Evolutionary conservation across 2,797 vertebrate genomes (phyloP).

Genomic region (Poecile montanus): DNA sequence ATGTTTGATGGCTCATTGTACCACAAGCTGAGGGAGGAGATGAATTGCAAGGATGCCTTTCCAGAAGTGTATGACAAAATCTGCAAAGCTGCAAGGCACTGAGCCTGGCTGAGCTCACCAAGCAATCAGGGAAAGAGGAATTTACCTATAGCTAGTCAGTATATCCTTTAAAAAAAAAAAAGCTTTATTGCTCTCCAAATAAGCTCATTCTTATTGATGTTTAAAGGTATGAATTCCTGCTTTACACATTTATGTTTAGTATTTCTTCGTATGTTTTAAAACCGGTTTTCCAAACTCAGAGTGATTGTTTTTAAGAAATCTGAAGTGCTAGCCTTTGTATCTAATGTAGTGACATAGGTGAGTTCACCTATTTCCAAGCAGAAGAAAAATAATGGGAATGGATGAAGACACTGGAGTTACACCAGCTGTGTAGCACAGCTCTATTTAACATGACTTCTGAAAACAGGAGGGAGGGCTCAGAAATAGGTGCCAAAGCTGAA

Average conservation of each 20-base stretch:
- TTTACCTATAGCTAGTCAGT: slow-evolving; percentile 60
- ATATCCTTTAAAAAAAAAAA: slow-evolving; percentile 42
- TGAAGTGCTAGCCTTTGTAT: slow-evolving; percentile 55
- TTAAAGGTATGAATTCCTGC: slow-evolving; percentile 55
- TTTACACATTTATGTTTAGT: slow-evolving; percentile 55
- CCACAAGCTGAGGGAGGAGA: slow-evolving; percentile 87
- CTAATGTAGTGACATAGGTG: slow-evolving; percentile 17
- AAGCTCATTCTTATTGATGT: slow-evolving; percentile 56
- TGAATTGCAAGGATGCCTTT: slow-evolving; percentile 91
- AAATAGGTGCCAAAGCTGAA: slow-evolving; percentile 66
- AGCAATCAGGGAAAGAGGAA: slow-evolving; percentile 63
- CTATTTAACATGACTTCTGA: neutral
- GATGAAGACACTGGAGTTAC: neutral
- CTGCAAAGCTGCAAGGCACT: slow-evolving; percentile 96
- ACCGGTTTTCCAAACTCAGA: slow-evolving; percentile 32
- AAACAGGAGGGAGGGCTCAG: neutral
- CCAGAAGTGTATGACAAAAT: slow-evolving; percentile 98
- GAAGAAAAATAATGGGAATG: neutral
- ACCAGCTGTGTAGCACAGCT: neutral
- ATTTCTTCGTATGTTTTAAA: slow-evolving; percentile 31
- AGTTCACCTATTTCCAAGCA: slow-evolving; percentile 16
- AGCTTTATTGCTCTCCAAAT: slow-evolving; percentile 71
- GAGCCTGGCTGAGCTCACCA: slow-evolving; percentile 63
- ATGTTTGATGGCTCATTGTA: slow-evolving; percentile 97
- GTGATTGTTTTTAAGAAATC: slow-evolving; percentile 53